Conservation (phyloP, 2,797 vertebrate species). For the Spinus olivaceus region DNA sequence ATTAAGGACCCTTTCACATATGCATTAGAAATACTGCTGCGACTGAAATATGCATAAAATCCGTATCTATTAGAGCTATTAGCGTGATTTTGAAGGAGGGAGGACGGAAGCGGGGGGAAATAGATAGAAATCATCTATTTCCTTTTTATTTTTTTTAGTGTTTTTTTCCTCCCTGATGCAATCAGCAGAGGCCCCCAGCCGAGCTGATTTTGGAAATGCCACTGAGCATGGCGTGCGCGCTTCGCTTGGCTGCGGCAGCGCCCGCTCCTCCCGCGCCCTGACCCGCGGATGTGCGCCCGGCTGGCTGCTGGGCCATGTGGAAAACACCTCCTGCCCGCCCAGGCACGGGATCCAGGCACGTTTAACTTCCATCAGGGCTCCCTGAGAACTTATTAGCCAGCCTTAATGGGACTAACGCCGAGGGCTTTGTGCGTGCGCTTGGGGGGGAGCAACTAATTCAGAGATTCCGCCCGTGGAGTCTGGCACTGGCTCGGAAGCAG, state of each 20-base stretch:
- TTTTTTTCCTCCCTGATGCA: slow-evolving; percentile 70
- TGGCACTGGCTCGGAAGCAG: background rate
- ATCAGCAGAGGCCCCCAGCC: slow-evolving; percentile 84
- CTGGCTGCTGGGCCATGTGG: slow-evolving; percentile 62
- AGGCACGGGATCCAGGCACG: slow-evolving; percentile 77
- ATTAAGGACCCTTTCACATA: slow-evolving; percentile 87
- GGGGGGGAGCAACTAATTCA: slow-evolving; percentile 21
- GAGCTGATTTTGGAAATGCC: slow-evolving; percentile 91
- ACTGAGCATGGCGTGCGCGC: slow-evolving; percentile 91
- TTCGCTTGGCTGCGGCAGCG: slow-evolving; percentile 85
- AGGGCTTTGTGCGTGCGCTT: background rate
- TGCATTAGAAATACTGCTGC: slow-evolving; percentile 93
- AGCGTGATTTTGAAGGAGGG: slow-evolving; percentile 76
- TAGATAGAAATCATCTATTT: slow-evolving; percentile 84
- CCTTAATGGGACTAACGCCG: slow-evolving; percentile 62
- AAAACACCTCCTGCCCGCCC: slow-evolving; percentile 81
- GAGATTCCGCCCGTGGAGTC: slow-evolving; percentile 12
- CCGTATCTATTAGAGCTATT: slow-evolving; percentile 84
- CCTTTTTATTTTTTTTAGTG: slow-evolving; percentile 29
- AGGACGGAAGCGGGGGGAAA: background rate
- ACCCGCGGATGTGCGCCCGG: slow-evolving; percentile 80
- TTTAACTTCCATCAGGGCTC: slow-evolving; percentile 76
- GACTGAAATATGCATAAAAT: slow-evolving; percentile 88
- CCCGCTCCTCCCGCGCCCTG: slow-evolving; percentile 76
- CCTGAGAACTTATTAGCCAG: slow-evolving; percentile 61